These are phyloP conservation scores for Lepidiolamprologus cunningtoni DNA, from an alignment of 2,113 vertebrate genomes.

Conservation along the genomic window DNA sequence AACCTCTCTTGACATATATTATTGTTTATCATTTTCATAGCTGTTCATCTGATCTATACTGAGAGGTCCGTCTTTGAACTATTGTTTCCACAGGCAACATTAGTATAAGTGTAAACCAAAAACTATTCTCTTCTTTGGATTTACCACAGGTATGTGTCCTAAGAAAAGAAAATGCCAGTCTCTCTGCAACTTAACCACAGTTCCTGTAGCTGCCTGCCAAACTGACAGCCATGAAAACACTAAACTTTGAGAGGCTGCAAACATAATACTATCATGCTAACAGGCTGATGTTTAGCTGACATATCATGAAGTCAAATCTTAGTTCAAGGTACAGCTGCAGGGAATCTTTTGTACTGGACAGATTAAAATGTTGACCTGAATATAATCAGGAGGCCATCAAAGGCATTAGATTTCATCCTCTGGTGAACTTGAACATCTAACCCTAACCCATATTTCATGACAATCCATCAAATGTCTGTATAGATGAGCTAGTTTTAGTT, in stretches of 20 bases:
- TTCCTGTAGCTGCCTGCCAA: neutral
- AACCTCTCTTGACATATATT: neutral
- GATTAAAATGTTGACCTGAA: neutral
- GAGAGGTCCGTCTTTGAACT: neutral
- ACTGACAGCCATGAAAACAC: neutral
- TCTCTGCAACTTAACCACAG: neutral
- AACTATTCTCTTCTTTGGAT: neutral
- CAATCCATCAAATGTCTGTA: neutral
- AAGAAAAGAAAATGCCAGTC: neutral
- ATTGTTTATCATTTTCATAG: neutral
- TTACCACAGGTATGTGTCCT: neutral
- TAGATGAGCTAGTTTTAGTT: neutral
- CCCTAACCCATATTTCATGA: neutral
- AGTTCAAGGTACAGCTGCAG: neutral
- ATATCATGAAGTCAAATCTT: neutral
- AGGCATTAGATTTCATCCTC: neutral
- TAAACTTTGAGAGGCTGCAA: neutral
- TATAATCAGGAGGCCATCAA: neutral
- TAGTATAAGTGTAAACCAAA: neutral
- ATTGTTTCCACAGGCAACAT: neutral
- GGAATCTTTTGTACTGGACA: neutral
- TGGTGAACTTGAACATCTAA: neutral
- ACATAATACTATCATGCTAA: neutral
- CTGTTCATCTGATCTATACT: neutral
- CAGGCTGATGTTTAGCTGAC: neutral